Percentiles rank a stretch among this genome's conserved stretches.
These are phyloP conservation scores for Magallana nippona DNA, from an alignment of 2,888 invertebrate species.

Conservation along the genomic window DNA sequence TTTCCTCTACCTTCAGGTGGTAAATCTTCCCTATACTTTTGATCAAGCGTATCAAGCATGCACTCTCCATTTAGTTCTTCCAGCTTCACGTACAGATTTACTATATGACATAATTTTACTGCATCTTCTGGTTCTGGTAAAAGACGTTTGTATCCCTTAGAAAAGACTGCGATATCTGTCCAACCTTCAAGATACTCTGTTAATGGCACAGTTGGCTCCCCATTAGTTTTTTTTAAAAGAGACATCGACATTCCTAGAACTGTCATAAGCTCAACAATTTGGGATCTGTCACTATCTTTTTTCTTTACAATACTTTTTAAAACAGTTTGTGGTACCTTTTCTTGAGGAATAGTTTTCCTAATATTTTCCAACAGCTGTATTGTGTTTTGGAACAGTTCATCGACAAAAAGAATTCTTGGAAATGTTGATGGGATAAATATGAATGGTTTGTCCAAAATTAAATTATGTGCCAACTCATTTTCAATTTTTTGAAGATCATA, in stretches of 20 bases:
- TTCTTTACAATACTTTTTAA: slow-evolving; percentile 45
- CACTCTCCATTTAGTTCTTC: slow-evolving; percentile 57
- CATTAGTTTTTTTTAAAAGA: slow-evolving; percentile 57
- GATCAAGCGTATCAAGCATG: slow-evolving; percentile 54
- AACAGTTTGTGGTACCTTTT: slow-evolving; percentile 52
- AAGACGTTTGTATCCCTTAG: slow-evolving; percentile 46
- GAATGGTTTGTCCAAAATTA: slow-evolving; percentile 50
- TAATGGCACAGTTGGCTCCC: slow-evolving; percentile 48
- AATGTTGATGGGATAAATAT: slow-evolving; percentile 46
- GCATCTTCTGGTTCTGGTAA: slow-evolving; percentile 55
- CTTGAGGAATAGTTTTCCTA: slow-evolving; percentile 47
- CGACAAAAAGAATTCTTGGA: slow-evolving; percentile 55
- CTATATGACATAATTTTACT: slow-evolving; percentile 58
- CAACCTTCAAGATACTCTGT: slow-evolving; percentile 55
- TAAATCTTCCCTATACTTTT: slow-evolving; percentile 49
- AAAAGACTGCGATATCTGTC: slow-evolving; percentile 47
- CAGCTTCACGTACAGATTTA: slow-evolving; percentile 55
- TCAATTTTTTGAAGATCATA: slow-evolving; percentile 60
- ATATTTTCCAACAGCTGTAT: slow-evolving; percentile 51
- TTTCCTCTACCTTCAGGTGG: slow-evolving; percentile 44
- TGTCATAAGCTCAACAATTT: slow-evolving; percentile 52
- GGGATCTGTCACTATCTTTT: slow-evolving; percentile 44
- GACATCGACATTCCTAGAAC: slow-evolving; percentile 58
- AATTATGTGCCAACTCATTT: slow-evolving; percentile 47
- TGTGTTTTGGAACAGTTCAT: slow-evolving; percentile 60